Evolutionary conservation across 2,797 vertebrate species (phyloP).

Genomic region (Sylvia borin): DNA sequence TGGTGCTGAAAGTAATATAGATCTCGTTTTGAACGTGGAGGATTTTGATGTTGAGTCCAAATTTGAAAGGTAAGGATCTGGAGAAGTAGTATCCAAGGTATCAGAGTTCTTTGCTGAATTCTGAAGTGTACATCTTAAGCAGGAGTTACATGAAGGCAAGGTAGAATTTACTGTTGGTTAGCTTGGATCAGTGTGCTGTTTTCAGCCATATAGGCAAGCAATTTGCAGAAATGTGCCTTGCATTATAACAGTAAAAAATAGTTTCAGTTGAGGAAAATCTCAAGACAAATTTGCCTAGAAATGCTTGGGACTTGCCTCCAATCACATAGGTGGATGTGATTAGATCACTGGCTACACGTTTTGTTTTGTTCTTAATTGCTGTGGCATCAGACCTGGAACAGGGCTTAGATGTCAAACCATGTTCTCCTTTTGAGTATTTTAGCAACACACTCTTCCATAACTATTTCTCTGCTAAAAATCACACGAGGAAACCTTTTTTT

Average conservation of each 20-base stretch:
- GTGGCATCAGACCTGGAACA: neutral
- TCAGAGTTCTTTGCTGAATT: neutral
- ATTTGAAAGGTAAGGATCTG: slow-evolving; percentile 84
- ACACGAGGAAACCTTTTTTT: neutral
- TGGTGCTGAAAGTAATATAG: slow-evolving; percentile 85
- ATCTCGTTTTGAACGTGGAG: slow-evolving; percentile 86
- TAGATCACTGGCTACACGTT: accelerated
- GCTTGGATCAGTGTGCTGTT: neutral
- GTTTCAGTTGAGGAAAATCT: neutral
- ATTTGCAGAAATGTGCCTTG: neutral
- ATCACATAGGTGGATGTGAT: neutral
- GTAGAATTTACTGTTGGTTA: neutral
- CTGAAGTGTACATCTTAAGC: neutral
- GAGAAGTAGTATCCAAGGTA: neutral
- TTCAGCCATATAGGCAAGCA: accelerated
- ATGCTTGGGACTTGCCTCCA: neutral
- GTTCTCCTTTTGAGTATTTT: neutral
- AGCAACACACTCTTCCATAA: neutral
- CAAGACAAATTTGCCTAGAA: neutral
- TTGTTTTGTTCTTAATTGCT: neutral
- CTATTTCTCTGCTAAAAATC: neutral
- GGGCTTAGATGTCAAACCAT: neutral
- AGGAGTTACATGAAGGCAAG: neutral
- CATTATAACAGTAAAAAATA: neutral
- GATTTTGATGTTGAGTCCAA: slow-evolving; percentile 88